Conservation (phyloP, 1,140 invertebrate genomes). For the Zaprionus ghesquierei region DNA sequence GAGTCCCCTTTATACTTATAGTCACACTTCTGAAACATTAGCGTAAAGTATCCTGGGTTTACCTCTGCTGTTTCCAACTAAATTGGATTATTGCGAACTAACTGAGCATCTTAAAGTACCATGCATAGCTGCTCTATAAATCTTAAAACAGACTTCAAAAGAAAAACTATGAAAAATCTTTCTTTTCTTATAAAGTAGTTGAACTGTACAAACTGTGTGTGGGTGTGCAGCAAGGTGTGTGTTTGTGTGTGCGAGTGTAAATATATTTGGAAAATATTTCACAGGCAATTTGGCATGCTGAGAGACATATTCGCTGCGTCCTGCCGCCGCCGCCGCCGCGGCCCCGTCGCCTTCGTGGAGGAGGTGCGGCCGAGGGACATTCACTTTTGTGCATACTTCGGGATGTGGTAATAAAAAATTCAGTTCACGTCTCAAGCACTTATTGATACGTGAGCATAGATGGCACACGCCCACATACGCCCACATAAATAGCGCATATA, state of each 20-base stretch:
- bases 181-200: constrained; percentile 3
- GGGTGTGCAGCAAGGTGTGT: constrained; percentile 2
- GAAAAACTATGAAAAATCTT: constrained; percentile 2
- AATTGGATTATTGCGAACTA: background rate
- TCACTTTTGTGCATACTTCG: constrained; percentile 66
- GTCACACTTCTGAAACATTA: background rate
- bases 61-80: background rate
- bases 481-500: constrained; percentile 68
- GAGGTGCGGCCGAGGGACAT: constrained; percentile 38
- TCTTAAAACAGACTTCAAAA: background rate
- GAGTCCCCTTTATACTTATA: too few relatives aligned
- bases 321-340: constrained; percentile 26
- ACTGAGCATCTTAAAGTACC: background rate
- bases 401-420: constrained; percentile 70
- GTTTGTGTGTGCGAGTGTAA: constrained; percentile 12
- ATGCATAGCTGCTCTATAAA: background rate
- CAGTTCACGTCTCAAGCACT: constrained; percentile 76
- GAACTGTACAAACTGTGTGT: constrained; percentile 2
- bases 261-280: constrained; percentile 64
- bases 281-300: constrained; percentile 72
- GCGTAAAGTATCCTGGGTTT: background rate
- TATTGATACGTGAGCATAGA: constrained; percentile 79
- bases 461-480: constrained; percentile 46
- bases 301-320: constrained; percentile 45
- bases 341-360: too few relatives aligned